Conservation (phyloP, 2,797 vertebrate species). For the Yasuhikotakia modesta region DNA sequence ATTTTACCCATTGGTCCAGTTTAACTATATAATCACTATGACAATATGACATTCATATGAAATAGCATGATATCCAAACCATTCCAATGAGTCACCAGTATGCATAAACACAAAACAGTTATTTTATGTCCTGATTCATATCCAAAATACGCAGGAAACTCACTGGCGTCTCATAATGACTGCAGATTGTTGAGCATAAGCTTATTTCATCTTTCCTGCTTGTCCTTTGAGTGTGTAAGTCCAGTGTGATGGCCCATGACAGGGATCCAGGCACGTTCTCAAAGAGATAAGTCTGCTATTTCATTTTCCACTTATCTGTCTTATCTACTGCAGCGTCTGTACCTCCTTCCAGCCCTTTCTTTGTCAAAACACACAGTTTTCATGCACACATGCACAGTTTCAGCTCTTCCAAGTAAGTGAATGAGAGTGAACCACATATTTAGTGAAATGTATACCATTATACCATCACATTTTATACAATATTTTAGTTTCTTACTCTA, state of each 20-base stretch:
- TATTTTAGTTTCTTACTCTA: not conserved
- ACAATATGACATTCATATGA: not conserved
- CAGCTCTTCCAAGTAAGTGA: conserved; percentile 3
- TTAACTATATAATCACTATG: too few relatives aligned
- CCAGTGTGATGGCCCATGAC: conserved; percentile 17
- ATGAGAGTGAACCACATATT: too few relatives aligned
- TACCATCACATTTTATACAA: not conserved
- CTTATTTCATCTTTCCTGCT: not conserved
- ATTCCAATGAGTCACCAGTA: not conserved
- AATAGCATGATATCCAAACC: not conserved
- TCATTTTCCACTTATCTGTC: conserved; percentile 53
- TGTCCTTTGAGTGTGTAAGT: conserved; percentile 20
- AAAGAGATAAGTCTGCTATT: conserved; percentile 52
- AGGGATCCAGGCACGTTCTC: conserved; percentile 51
- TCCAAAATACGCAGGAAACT: conserved; percentile 18
- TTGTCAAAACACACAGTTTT: conserved; percentile 34
- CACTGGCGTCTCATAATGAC: conserved; percentile 12
- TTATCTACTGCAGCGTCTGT: conserved; percentile 56
- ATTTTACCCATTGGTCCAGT: not conserved
- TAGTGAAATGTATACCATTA: too few relatives aligned
- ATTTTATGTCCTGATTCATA: not conserved
- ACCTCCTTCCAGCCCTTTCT: conserved; percentile 38
- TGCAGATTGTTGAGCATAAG: not conserved
- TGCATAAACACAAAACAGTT: not conserved
- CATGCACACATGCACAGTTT: conserved; percentile 21